Conservation (phyloP, 2,113 vertebrate genomes). For the Chitala chitala region DNA sequence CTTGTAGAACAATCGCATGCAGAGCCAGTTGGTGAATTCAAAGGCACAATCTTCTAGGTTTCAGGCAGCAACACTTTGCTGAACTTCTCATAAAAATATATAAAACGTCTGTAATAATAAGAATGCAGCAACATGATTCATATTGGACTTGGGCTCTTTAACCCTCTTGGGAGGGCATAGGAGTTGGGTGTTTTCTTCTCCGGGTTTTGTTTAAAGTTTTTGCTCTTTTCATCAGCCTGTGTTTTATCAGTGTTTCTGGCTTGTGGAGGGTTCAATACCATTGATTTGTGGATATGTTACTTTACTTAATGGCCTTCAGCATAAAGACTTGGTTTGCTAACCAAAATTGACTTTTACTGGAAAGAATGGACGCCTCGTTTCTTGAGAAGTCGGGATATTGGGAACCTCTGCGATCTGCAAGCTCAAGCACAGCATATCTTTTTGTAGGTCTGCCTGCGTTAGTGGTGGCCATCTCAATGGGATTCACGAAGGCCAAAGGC, state of each 20-base stretch:
- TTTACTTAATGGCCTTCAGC: slow-evolving; percentile 23
- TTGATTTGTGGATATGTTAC: slow-evolving; percentile 14
- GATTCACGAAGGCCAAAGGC: slow-evolving; percentile 98
- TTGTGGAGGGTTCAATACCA: neutral
- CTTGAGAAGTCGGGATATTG: neutral
- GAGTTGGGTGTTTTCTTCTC: no score
- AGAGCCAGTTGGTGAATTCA: no score
- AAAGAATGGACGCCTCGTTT: neutral
- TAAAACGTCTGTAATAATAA: no score
- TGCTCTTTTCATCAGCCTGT: neutral
- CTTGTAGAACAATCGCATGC: no score
- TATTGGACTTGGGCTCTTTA: neutral
- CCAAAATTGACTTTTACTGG: neutral
- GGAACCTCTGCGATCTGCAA: neutral
- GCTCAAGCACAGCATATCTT: slow-evolving; percentile 25
- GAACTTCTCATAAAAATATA: no score
- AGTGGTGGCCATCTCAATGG: slow-evolving; percentile 97
- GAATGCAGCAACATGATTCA: neutral
- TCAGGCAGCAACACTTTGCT: no score
- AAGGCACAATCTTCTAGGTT: no score
- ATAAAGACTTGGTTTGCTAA: neutral
- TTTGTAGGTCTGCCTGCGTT: slow-evolving; percentile 88
- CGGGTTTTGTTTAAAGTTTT: neutral
- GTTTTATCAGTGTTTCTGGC: neutral
- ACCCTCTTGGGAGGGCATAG: no score